A percentile compares a stretch with the other conserved stretches of the same genome.
Evolutionary conservation across 2,797 vertebrate species (phyloP).

Genomic region (Artibeus jamaicensis): DNA sequence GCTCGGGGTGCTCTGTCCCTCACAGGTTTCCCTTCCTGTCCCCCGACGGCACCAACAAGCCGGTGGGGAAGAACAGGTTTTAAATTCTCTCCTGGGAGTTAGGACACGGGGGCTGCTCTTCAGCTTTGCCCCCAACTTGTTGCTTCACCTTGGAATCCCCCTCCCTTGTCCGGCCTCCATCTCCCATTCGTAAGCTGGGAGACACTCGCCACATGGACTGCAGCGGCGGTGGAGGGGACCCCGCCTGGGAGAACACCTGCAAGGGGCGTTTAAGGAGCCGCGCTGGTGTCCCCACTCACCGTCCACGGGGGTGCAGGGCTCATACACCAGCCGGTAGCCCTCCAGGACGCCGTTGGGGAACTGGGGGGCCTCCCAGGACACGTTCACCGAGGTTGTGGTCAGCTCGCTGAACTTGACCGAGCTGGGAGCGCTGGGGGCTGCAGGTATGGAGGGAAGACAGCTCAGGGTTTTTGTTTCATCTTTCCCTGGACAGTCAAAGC

Average conservation of each 20-base stretch:
- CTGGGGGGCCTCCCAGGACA: conserved; percentile 94
- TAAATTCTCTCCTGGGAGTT: neutral
- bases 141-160: neutral
- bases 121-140: rapidly evolving
- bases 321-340: conserved; percentile 94
- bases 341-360: conserved; percentile 95
- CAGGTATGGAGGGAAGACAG: neutral
- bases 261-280: rapidly evolving
- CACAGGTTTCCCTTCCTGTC: no score
- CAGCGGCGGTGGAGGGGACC: rapidly evolving
- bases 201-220: rapidly evolving
- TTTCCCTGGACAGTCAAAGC: neutral
- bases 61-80: neutral
- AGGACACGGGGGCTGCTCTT: rapidly evolving
- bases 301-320: conserved; percentile 93
- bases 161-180: neutral
- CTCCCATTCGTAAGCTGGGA: neutral
- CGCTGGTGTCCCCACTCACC: conserved; percentile 83
- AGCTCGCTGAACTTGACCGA: conserved; percentile 96
- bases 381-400: conserved; percentile 97
- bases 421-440: conserved; percentile 94
- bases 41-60: rapidly evolving
- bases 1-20: rapidly evolving
- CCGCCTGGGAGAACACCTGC: rapidly evolving
- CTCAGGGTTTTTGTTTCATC: neutral